Evolutionary conservation across 2,113 vertebrate genomes (phyloP), one percentile per base, ranked within the genome.

Genomic region (Nyctereutes procyonoides): DNA sequence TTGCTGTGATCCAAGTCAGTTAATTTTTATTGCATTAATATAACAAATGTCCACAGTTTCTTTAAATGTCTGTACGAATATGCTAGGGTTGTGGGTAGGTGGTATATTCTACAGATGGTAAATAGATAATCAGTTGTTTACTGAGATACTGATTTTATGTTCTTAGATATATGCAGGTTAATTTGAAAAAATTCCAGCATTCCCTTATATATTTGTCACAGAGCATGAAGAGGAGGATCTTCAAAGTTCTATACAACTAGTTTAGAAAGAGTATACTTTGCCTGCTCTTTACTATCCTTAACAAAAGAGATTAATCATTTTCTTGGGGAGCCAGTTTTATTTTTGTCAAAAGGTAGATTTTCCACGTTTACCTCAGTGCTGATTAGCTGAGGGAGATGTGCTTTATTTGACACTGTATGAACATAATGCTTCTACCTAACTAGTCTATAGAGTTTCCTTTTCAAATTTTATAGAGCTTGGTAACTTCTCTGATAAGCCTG

Each of bases 311-410:
- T 89, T 26, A 77, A 62, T 84, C 5, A 32, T 93, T 88, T 79
- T 93, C 53, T 88, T 92, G 76, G 63, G 43, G 6, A 92, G 55
- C 32, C 35, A 60, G 0, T 93, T 95, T 93, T 88, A 63, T 65
- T 88, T 96, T 80, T 38, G 88, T 82, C 84, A 90, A 48, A 82
- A 88, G 55, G 26, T 87, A 5, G 35, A 56, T 69, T 94, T 95
- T 73, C 63, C 43, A 48, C 51, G 24, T 19, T 13, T 1, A 71
- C 1, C 19, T 95, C 12, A 73, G 0, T 84, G 65, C 35, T 76
- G 28, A 51, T 55, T 63, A 84, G n/a, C 38, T 56, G 22, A 88
- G 48, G 43, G 48, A 26, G 32, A 4, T 73, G 17, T 51, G 22
- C 16, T 84, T 92, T 22, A 12, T 88, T 13, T 81, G 82, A 26